Conservation (phyloP, 2,888 invertebrate species). For the Scaptomyza flava region DNA sequence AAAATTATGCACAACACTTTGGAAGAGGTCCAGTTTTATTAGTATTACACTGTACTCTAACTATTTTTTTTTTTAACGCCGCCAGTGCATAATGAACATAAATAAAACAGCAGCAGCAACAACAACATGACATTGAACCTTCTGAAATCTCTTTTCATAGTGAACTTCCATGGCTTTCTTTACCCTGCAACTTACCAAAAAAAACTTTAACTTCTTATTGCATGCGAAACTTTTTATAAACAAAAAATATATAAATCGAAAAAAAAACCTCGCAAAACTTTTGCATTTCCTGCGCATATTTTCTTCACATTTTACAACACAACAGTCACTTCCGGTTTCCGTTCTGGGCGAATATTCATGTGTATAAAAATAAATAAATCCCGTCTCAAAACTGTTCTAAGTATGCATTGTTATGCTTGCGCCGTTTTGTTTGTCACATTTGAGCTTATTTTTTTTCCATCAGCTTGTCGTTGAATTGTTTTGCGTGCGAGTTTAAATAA, state of each 20-base stretch:
- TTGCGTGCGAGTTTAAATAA: slow-evolving; percentile 46
- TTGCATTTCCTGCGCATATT: slow-evolving; percentile 76
- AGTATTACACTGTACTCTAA: background rate
- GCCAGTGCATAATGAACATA: slow-evolving; percentile 25
- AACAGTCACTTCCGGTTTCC: slow-evolving; percentile 76
- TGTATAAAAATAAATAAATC: slow-evolving; percentile 65
- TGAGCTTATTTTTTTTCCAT: slow-evolving; percentile 36
- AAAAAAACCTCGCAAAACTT: slow-evolving; percentile 63
- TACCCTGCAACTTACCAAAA: slow-evolving; percentile 2
- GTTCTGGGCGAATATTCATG: slow-evolving; percentile 26
- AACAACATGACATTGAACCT: slow-evolving; percentile 66
- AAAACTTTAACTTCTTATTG: slow-evolving; percentile 32
- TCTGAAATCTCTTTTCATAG: slow-evolving; percentile 46
- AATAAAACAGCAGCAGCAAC: slow-evolving; percentile 5
- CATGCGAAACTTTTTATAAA: slow-evolving; percentile 42
- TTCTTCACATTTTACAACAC: slow-evolving; percentile 73
- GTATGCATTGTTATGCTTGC: slow-evolving; percentile 18
- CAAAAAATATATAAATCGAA: slow-evolving; percentile 26
- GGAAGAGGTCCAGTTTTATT: slow-evolving; percentile 45
- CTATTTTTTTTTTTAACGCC: slow-evolving; percentile 6
- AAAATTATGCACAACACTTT: slow-evolving; percentile 63
- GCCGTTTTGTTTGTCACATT: slow-evolving; percentile 55
- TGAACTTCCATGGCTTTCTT: slow-evolving; percentile 11
- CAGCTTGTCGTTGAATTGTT: slow-evolving; percentile 50
- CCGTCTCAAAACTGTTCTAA: slow-evolving; percentile 35